Conservation (phyloP, 2,113 vertebrate genomes). For the Syngnathoides biaculeatus region DNA sequence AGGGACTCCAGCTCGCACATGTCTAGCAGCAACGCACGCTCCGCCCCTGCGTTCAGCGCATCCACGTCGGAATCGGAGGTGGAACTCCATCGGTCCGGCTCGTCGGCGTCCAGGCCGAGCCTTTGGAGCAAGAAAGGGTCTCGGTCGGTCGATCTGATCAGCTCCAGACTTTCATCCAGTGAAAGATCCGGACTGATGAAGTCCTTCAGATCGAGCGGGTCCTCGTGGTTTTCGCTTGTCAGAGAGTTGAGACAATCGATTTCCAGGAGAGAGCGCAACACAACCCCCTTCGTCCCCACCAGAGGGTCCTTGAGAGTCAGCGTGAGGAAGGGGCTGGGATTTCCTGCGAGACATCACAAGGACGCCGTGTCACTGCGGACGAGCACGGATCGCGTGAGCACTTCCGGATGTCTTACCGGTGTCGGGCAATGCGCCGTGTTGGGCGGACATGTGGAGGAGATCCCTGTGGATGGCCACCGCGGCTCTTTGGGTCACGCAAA, state of each 20-base stretch:
- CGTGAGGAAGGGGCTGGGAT: slow-evolving; percentile 60
- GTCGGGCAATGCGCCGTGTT: not conserved
- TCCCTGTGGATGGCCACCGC: slow-evolving; percentile 65
- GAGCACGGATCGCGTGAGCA: not conserved
- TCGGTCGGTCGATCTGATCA: slow-evolving; percentile 47
- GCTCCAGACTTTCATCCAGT: slow-evolving; percentile 45
- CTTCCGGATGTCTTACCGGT: slow-evolving; percentile 39
- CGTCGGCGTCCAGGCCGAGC: slow-evolving; percentile 19
- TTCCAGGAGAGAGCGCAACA: slow-evolving; percentile 67
- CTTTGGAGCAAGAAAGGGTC: slow-evolving; percentile 54
- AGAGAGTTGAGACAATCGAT: slow-evolving; percentile 52
- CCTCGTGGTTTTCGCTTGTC: not conserved
- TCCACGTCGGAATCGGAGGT: slow-evolving; percentile 12
- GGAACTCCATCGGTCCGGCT: not conserved
- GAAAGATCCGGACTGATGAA: slow-evolving; percentile 36
- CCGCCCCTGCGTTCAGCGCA: slow-evolving; percentile 4
- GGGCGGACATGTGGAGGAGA: slow-evolving; percentile 26
- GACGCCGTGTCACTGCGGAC: not conserved
- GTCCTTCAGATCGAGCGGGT: not conserved
- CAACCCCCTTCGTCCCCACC: slow-evolving; percentile 55
- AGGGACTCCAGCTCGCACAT: not conserved
- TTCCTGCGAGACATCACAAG: slow-evolving; percentile 28
- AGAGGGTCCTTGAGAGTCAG: slow-evolving; percentile 55
- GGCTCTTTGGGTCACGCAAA: slow-evolving; percentile 77
- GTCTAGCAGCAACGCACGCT: not conserved